Evolutionary conservation across 2,888 invertebrate genomes (phyloP).

Genomic region (Xylota segnis): DNA sequence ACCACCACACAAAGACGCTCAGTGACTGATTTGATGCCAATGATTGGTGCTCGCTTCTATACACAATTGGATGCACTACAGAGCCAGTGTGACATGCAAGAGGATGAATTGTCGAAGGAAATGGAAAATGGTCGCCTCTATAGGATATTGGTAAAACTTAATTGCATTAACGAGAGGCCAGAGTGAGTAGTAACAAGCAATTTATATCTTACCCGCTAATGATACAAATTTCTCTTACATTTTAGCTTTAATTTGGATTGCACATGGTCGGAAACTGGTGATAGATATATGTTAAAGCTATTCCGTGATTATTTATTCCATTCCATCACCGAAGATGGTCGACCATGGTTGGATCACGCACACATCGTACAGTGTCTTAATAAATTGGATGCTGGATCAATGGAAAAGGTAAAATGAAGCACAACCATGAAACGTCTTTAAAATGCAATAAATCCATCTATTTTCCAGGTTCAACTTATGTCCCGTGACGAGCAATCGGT

Average conservation of each 20-base stretch:
- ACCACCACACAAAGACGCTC: slow-evolving; percentile 89
- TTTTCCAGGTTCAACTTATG: slow-evolving; percentile 94
- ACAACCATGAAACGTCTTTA: no score
- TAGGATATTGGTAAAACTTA: slow-evolving; percentile 95
- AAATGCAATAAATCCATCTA: background rate
- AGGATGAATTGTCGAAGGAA: slow-evolving; percentile 96
- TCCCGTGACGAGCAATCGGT: slow-evolving; percentile 98
- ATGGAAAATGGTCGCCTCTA: slow-evolving; percentile 97
- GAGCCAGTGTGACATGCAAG: slow-evolving; percentile 93
- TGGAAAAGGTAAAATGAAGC: slow-evolving; percentile 88
- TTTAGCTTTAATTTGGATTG: slow-evolving; percentile 94
- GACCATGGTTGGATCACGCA: slow-evolving; percentile 98
- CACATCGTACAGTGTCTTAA: slow-evolving; percentile 97
- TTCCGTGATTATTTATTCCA: slow-evolving; percentile 99
- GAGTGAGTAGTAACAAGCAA: slow-evolving; percentile 88
- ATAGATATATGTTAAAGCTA: slow-evolving; percentile 98
- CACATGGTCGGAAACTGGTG: slow-evolving; percentile 99
- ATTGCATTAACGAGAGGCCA: slow-evolving; percentile 97
- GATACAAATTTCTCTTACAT: slow-evolving; percentile 28
- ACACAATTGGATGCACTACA: slow-evolving; percentile 96
- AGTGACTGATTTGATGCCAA: slow-evolving; percentile 99
- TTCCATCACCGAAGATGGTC: slow-evolving; percentile 95
- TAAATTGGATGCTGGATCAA: slow-evolving; percentile 93
- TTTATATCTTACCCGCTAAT: background rate
- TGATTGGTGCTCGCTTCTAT: slow-evolving; percentile 99